phyloP scores from a whole-genome alignment of 1,140 invertebrate species.

The Diachasma alloeum region DNA sequence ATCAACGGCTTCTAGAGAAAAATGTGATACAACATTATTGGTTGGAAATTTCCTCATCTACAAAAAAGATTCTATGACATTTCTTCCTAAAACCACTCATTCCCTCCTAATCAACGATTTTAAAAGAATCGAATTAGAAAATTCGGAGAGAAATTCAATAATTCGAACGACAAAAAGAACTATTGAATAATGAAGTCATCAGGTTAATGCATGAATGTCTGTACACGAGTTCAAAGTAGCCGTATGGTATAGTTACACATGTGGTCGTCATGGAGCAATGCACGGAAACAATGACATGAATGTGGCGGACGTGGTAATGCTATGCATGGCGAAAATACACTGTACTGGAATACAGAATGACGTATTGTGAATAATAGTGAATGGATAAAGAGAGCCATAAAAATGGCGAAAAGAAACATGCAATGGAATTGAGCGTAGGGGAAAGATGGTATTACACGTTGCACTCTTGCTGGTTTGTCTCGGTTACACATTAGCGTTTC shows the following conservation, averaged over 20 bases:
- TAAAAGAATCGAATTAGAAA: too few species aligned
- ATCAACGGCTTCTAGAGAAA: not conserved
- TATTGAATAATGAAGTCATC: not conserved
- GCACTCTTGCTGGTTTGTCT: not conserved
- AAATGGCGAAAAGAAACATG: conserved; percentile 2
- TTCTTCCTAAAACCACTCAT: too few species aligned
- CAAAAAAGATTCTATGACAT: too few species aligned
- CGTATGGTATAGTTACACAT: conserved; percentile 31
- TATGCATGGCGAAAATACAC: conserved; percentile 49
- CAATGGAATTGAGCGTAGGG: not conserved
- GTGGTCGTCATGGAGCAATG: conserved; percentile 47
- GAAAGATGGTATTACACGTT: not conserved
- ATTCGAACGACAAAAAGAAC: not conserved
- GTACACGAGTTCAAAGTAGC: not conserved
- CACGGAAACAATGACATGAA: conserved; percentile 49
- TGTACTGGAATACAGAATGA: conserved; percentile 25
- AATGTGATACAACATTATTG: too few species aligned
- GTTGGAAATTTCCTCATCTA: too few species aligned
- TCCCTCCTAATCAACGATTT: too few species aligned
- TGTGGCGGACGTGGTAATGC: conserved; percentile 48
- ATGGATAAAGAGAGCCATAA: conserved; percentile 16
- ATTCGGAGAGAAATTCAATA: too few species aligned
- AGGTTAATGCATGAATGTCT: not conserved
- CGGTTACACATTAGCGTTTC: conserved; percentile 20
- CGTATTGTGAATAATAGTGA: conserved; percentile 10